Percentiles rank a stretch among this genome's conserved stretches.
Conservation (phyloP, 92 coral and sea anemone genomes). For the Bergia puertoricense region DNA sequence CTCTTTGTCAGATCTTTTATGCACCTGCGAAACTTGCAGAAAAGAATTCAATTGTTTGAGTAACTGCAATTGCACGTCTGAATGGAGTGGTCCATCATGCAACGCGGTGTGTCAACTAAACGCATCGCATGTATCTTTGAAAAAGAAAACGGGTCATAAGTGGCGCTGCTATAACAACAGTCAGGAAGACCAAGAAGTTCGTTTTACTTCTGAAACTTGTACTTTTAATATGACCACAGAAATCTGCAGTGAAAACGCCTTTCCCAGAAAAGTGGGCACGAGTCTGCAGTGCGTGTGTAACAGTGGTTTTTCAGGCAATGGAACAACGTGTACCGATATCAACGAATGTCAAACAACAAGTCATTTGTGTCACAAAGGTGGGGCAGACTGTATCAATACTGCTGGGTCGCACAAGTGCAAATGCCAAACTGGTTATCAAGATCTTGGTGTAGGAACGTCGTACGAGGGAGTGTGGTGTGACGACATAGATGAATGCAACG, state of each 20-base stretch:
- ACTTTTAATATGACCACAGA: slow-evolving; percentile 62
- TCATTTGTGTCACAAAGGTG: not conserved
- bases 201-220: slow-evolving; percentile 41
- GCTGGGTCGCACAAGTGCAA: slow-evolving; percentile 59
- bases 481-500: slow-evolving; percentile 68
- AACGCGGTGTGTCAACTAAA: slow-evolving; percentile 48
- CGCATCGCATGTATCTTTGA: not conserved
- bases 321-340: slow-evolving; percentile 61
- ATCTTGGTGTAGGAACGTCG: not conserved
- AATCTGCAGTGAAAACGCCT: slow-evolving; percentile 62
- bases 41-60: slow-evolving; percentile 43
- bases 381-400: slow-evolving; percentile 61
- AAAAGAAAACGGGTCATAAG: slow-evolving; percentile 16
- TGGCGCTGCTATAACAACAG: slow-evolving; percentile 45
- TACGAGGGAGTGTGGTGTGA: slow-evolving; percentile 10
- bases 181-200: not conserved
- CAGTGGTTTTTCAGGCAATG: slow-evolving; percentile 69
- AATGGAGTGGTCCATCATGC: slow-evolving; percentile 55
- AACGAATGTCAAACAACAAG: slow-evolving; percentile 55
- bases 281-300: slow-evolving; percentile 64
- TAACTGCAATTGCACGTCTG: slow-evolving; percentile 55
- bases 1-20: slow-evolving; percentile 51
- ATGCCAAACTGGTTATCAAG: slow-evolving; percentile 61
- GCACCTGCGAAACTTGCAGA: slow-evolving; percentile 60
- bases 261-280: slow-evolving; percentile 40